Evolutionary conservation across 2,888 invertebrate genomes (phyloP), one percentile per base, ranked within the genome.

Genomic region (Nomada goodeniana): DNA sequence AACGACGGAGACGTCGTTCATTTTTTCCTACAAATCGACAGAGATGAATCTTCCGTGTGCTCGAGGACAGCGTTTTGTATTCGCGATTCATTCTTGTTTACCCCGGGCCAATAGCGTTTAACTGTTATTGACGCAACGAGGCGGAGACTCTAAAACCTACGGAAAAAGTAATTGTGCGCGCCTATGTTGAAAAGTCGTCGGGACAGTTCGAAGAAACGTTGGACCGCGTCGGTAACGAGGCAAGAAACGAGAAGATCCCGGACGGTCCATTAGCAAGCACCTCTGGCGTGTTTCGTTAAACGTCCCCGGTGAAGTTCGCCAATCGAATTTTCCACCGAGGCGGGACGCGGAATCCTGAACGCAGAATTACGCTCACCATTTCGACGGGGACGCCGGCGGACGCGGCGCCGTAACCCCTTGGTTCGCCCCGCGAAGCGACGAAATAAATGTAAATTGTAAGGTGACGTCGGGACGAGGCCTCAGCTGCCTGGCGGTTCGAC

Each of bases 361-460:
- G 20, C 26, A 2, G 47, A 47, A 59, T 52, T 23, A 15, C 36
- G n/a, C 52, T 75, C 69, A 23, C 65, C 44, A 67, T 60, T 73
- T 52, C 53, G 23, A 29, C 13, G 44, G 15, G 15, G 47, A 26
- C 47, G 26, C 29, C 15, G 3, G 47, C 9, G 57, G 47, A n/a
- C 29, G 57, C 26, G 13, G n/a, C 29, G 0, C 7, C 20, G 47
- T 29, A 64, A 64, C 23, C 69, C 18, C 36, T 57, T 29, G 15
- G 18, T 26, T 26, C 67, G 7, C 18, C 18, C 15, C 36, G 26
- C 7, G 11, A 26, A 42, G 44, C 60, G 63, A 65, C 70, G 55
- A 69, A 84, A 75, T 73, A 78, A 86, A 82, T 82, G 64, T 55
- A 47, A 79, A 67, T 60, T 26, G 63, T 36, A 65, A 73, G 59